Conservation (phyloP, 1,140 invertebrate species). For the Alviniconcha marisindica region DNA sequence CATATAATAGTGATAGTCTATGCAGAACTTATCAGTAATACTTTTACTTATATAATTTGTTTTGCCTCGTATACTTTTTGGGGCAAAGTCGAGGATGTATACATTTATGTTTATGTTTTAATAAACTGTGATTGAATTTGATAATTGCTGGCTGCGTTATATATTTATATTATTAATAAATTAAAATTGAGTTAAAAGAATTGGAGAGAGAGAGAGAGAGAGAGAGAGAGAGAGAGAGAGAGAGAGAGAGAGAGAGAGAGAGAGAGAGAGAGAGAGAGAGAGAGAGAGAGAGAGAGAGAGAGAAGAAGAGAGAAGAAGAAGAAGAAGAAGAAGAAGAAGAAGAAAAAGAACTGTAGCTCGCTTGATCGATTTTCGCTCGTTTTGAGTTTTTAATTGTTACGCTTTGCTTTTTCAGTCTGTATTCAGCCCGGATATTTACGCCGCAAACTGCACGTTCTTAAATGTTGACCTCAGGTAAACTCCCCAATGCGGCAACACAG, state of each 20-base stretch:
- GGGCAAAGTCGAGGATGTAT: neutral
- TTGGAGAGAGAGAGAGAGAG: neutral
- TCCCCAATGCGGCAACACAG: no score
- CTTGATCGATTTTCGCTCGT: no score
- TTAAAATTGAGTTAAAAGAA: neutral
- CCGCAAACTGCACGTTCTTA: no score
- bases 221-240: neutral
- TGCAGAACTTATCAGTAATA: no score
- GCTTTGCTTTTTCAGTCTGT: no score
- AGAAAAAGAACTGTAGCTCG: neutral
- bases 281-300: neutral
- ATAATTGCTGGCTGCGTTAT: neutral
- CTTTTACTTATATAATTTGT: no score
- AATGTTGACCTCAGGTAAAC: no score
- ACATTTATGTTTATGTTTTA: no score
- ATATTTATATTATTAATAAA: neutral
- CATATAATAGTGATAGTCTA: no score
- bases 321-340: neutral
- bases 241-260: neutral
- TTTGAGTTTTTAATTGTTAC: no score
- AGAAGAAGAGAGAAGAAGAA: neutral
- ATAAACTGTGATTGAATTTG: neutral
- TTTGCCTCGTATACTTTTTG: no score
- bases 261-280: neutral
- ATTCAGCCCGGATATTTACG: no score